Conservation (phyloP, 2,113 vertebrate genomes). For the Limnothrissa miodon region DNA sequence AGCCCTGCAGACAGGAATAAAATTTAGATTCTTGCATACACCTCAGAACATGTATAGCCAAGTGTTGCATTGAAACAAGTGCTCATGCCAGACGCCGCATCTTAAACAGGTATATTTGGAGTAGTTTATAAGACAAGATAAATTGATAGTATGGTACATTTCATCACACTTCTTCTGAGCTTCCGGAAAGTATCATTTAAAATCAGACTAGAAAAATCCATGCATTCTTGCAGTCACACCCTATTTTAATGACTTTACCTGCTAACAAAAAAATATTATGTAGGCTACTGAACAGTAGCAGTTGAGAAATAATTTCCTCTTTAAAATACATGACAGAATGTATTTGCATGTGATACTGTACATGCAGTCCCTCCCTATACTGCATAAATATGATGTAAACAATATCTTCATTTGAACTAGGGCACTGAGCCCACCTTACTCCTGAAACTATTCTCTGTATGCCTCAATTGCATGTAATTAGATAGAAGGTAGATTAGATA, state of each 20-base stretch:
- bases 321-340: not conserved
- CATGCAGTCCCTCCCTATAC: not conserved
- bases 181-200: not conserved
- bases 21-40: too few relatives aligned
- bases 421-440: not conserved
- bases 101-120: too few relatives aligned
- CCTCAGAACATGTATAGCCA: too few relatives aligned
- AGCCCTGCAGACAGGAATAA: too few relatives aligned
- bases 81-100: too few relatives aligned
- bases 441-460: not conserved
- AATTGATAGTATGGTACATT: too few relatives aligned
- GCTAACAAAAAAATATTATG: not conserved
- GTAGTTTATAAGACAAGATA: too few relatives aligned
- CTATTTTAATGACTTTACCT: not conserved
- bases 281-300: not conserved
- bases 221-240: not conserved
- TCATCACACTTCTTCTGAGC: too few relatives aligned
- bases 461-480: not conserved
- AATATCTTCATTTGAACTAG: not conserved
- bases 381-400: not conserved
- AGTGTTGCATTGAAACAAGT: too few relatives aligned
- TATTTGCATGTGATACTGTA: not conserved
- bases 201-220: not conserved
- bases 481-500: not conserved
- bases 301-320: not conserved